Conservation (phyloP, 2,888 invertebrate genomes). For the Acrocera orbiculus region DNA sequence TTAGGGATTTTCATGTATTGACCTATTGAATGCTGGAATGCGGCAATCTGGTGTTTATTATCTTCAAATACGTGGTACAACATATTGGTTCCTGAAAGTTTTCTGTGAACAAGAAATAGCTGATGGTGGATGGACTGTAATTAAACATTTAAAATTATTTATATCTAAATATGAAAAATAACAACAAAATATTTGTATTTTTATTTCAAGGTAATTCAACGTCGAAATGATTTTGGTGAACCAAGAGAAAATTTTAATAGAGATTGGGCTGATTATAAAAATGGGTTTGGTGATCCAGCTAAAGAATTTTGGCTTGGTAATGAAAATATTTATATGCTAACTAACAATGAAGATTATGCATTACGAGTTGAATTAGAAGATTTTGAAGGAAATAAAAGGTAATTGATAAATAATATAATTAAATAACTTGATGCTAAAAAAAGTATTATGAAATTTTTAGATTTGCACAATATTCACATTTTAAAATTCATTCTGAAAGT, state of each 20-base stretch:
- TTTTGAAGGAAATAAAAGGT: constrained; percentile 85
- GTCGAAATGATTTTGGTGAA: constrained; percentile 72
- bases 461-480: constrained; percentile 79
- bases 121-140: constrained; percentile 88
- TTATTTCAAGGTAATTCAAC: constrained; percentile 58
- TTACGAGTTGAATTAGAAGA: constrained; percentile 76
- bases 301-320: constrained; percentile 88
- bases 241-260: constrained; percentile 80
- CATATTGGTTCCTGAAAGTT: constrained; percentile 84
- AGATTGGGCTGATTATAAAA: constrained; percentile 85
- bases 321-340: constrained; percentile 84
- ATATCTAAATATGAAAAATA: background rate
- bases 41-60: constrained; percentile 75
- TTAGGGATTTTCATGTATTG: constrained; percentile 77
- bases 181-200: background rate
- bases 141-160: constrained; percentile 19
- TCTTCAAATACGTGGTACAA: constrained; percentile 75
- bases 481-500: constrained; percentile 79
- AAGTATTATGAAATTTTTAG: constrained; percentile 29
- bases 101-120: constrained; percentile 77
- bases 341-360: constrained; percentile 80
- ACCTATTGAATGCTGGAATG: constrained; percentile 71
- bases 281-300: constrained; percentile 78
- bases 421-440: background rate
- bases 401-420: constrained; percentile 10